Conservation (phyloP, 2,797 vertebrate genomes). For the Falco columbarius region DNA sequence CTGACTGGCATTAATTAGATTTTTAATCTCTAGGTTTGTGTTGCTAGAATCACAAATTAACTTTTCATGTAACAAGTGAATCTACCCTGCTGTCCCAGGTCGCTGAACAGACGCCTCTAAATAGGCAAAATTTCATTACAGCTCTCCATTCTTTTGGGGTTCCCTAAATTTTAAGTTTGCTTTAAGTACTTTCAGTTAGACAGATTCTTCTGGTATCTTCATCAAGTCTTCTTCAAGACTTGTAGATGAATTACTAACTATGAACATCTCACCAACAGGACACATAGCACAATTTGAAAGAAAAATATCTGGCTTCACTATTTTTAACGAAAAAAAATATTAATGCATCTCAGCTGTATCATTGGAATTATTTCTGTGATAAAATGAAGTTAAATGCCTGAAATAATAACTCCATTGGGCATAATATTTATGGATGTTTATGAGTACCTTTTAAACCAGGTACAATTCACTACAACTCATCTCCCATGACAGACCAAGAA, state of each 20-base stretch:
- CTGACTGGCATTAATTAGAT: slow-evolving; percentile 31
- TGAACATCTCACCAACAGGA: background rate
- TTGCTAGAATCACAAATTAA: slow-evolving; percentile 30
- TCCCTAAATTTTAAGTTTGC: background rate
- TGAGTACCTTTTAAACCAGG: background rate
- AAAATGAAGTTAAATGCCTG: background rate
- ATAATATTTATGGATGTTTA: background rate
- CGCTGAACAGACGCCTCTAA: background rate
- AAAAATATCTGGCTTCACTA: background rate
- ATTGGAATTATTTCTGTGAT: background rate
- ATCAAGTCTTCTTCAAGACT: background rate
- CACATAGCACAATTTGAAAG: background rate
- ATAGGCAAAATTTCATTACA: background rate
- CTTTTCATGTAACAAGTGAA: background rate
- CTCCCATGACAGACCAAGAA: background rate
- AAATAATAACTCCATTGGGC: background rate
- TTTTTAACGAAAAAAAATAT: background rate
- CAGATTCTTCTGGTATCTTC: background rate
- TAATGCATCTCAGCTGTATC: background rate
- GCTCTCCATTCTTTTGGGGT: background rate
- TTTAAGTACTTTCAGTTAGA: background rate
- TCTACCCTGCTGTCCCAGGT: background rate
- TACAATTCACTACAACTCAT: background rate
- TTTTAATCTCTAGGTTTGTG: slow-evolving; percentile 42
- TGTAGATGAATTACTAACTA: background rate